Base-by-base conservation (phyloP, 2,113 vertebrate species). In the Scytalopus superciliaris region DNA sequence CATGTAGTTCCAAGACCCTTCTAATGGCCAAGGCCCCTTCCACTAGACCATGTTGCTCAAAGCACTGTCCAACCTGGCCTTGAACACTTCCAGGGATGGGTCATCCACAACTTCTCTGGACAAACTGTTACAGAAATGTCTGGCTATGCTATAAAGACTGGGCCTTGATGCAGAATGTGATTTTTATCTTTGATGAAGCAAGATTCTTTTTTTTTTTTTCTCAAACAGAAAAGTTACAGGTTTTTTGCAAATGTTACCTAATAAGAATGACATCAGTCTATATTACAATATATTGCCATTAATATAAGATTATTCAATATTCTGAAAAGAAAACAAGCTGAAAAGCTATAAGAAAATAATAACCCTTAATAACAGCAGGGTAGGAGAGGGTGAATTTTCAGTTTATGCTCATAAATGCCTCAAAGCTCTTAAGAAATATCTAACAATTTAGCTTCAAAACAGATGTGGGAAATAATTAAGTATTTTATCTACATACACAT, bases 341-440 rank as follows among this genome's bases (percentile, higher is more conserved):
- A 64, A 84, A 19, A 81, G 8, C 16, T 68, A 8, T 81, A 81
- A 70, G 76, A 93, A 89, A 93, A 87, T 93, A 95, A 92, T 81
- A 84, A 91, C 4, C 6, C 30, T 66, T 83, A 85, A 76, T 87
- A 83, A 12, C 45, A 87, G 37, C 57, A 59, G 49, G 24, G 10
- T 55, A 62, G 5, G 27, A 82, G 21, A 72, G 12, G 53, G 24
- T 15, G 4, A 16, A 66, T 89, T 93, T 94, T 78, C 70, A 82
- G 31, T 72, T 76, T 56, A 45, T 30, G 22, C 55, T 96, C 70
- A 78, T 56, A 94, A 93, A 91, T 49, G 45, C 19, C 40, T 94
- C 60, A 79, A 82, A 92, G 37, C 6, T 76, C 40, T 82, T 84
- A 88, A 89, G 15, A 91, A 93, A 95, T 91, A 89, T 19, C n/a